Conservation (phyloP, 2,888 invertebrate species). For the Thelaira solivaga region DNA sequence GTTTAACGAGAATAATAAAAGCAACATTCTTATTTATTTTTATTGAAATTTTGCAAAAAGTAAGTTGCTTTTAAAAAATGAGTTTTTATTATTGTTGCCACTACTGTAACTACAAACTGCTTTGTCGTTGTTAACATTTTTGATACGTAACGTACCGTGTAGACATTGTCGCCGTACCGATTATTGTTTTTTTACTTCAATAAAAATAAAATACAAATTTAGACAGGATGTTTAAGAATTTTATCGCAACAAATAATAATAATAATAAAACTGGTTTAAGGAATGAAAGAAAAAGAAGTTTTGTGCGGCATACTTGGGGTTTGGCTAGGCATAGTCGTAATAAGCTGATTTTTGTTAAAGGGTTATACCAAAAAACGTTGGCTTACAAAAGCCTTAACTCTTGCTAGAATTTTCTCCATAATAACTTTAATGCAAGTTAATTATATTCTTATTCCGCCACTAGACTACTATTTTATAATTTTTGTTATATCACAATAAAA, state of each 20-base stretch:
- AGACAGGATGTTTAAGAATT: not conserved
- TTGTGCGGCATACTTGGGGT: no score
- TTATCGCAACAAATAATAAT: no score
- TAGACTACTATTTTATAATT: constrained; percentile 41
- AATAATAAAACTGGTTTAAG: no score
- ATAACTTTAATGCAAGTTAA: not conserved
- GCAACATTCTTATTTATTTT: constrained; percentile 13
- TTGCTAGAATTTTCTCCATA: no score
- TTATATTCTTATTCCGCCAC: constrained; percentile 25
- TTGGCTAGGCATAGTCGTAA: no score
- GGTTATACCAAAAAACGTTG: no score
- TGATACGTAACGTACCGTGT: not conserved
- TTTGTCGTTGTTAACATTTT: constrained; percentile 10
- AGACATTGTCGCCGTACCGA: constrained; percentile 25
- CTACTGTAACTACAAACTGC: not conserved
- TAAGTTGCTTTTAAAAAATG: no score
- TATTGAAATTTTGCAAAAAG: not conserved
- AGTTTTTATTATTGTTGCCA: constrained; percentile 21
- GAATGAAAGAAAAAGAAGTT: no score
- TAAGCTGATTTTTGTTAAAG: no score
- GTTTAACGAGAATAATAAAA: not conserved
- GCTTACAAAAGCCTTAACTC: no score
- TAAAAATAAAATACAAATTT: not conserved
- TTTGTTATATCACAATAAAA: constrained; percentile 40
- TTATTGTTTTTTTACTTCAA: constrained; percentile 36